Evolutionary conservation across 2,797 vertebrate species (phyloP).

Genomic region (Chelon labrosus): DNA sequence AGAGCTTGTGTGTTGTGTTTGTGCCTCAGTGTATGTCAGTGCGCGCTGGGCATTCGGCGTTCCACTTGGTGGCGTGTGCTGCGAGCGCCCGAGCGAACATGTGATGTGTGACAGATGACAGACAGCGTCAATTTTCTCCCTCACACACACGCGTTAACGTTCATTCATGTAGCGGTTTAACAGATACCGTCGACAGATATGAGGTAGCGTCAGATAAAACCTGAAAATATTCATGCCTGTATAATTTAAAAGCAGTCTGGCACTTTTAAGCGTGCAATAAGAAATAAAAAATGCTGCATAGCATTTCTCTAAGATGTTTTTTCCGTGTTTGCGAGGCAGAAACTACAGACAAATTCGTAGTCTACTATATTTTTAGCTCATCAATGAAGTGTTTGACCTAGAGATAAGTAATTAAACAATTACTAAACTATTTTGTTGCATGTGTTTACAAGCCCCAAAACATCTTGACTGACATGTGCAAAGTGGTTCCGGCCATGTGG

Average conservation of each 20-base stretch:
- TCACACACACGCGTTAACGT: conserved; percentile 24
- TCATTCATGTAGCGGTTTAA: conserved; percentile 6
- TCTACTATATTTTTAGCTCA: too few species aligned
- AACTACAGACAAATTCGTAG: too few species aligned
- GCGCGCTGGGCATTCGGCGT: conserved; percentile 38
- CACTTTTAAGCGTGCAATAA: too few species aligned
- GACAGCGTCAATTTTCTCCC: conserved; percentile 71
- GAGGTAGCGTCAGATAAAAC: conserved; percentile 6
- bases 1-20: conserved; percentile 13
- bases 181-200: conserved; percentile 10
- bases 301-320: too few species aligned
- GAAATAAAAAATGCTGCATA: too few species aligned
- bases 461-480: too few species aligned
- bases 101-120: conserved; percentile 77
- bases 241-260: neutral
- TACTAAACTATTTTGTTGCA: too few species aligned
- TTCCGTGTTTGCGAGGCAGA: too few species aligned
- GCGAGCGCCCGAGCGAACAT: conserved; percentile 59
- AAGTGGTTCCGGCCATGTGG: too few species aligned
- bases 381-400: too few species aligned
- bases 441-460: too few species aligned
- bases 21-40: conserved; percentile 25
- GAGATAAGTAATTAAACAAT: too few species aligned
- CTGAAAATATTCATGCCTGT: conserved; percentile 21
- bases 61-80: conserved; percentile 55